phyloP scores from a whole-genome alignment of 2,888 invertebrate species.

The Leptopilina syphax region DNA sequence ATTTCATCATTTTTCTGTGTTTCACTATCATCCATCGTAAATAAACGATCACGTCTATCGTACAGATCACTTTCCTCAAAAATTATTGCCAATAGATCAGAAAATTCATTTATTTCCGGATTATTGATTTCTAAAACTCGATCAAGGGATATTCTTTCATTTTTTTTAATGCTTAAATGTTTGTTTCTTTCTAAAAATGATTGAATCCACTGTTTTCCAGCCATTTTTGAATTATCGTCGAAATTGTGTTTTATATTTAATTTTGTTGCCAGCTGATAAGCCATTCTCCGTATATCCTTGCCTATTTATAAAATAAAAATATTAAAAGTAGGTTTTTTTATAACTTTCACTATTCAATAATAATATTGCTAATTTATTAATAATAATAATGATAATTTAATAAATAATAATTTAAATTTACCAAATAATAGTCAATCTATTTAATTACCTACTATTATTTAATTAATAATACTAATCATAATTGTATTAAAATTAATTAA shows the following conservation, averaged over 20 bases:
- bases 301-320: too few relatives aligned
- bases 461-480: too few relatives aligned
- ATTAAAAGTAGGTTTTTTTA: too few relatives aligned
- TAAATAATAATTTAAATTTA: too few relatives aligned
- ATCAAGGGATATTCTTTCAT: background rate
- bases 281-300: background rate
- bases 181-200: conserved; percentile 6
- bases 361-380: too few relatives aligned
- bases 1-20: background rate
- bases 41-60: background rate
- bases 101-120: background rate
- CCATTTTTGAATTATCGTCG: background rate
- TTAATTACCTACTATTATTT: too few relatives aligned
- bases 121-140: background rate
- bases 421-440: too few relatives aligned
- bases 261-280: background rate
- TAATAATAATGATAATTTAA: too few relatives aligned
- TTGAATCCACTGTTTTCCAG: background rate
- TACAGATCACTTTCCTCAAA: background rate
- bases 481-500: too few relatives aligned
- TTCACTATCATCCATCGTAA: background rate
- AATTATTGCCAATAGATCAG: background rate
- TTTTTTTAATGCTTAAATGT: background rate
- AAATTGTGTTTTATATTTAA: conserved; percentile 1
- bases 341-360: too few relatives aligned